Evolutionary conservation across 1,140 invertebrate species (phyloP).

Genomic region (Carposina sasakii): DNA sequence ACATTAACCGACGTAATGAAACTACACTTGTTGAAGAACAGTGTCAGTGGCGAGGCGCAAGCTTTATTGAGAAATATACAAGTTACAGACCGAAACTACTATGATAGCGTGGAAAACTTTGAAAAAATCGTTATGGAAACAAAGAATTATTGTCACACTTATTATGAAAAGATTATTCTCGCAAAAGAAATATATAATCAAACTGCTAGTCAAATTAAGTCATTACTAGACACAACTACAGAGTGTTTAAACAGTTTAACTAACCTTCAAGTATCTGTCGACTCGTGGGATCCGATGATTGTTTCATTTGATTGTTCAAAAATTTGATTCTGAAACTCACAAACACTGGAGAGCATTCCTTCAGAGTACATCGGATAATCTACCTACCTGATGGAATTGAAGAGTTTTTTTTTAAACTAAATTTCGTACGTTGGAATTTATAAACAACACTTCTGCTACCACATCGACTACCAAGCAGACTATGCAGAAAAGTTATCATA

Average conservation of each 20-base stretch:
- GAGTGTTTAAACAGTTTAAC: neutral
- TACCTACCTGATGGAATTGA: conserved; percentile 21
- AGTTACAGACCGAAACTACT: conserved; percentile 2
- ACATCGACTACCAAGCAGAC: too few relatives aligned
- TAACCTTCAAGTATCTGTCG: neutral
- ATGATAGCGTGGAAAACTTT: neutral
- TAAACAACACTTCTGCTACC: too few relatives aligned
- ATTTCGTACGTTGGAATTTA: conserved; percentile 25
- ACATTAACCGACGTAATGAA: conserved; percentile 14
- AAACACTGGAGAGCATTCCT: conserved; percentile 20
- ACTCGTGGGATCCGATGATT: conserved; percentile 11
- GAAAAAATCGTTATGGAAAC: neutral
- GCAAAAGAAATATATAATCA: neutral
- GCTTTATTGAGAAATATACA: conserved; percentile 2
- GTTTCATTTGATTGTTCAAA: conserved; percentile 25
- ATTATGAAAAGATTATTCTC: neutral
- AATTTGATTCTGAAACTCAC: conserved; percentile 28
- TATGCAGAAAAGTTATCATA: too few relatives aligned
- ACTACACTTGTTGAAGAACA: conserved; percentile 15
- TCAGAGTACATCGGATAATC: conserved; percentile 16
- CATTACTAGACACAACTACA: neutral
- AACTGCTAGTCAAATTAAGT: neutral
- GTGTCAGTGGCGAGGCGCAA: neutral
- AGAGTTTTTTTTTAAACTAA: conserved; percentile 21
- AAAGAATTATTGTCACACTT: neutral